Percentiles rank a stretch among this genome's conserved stretches.
These are phyloP conservation scores for Ormyrus labotus DNA, from an alignment of 2,888 invertebrate genomes.

Conservation along the genomic window DNA sequence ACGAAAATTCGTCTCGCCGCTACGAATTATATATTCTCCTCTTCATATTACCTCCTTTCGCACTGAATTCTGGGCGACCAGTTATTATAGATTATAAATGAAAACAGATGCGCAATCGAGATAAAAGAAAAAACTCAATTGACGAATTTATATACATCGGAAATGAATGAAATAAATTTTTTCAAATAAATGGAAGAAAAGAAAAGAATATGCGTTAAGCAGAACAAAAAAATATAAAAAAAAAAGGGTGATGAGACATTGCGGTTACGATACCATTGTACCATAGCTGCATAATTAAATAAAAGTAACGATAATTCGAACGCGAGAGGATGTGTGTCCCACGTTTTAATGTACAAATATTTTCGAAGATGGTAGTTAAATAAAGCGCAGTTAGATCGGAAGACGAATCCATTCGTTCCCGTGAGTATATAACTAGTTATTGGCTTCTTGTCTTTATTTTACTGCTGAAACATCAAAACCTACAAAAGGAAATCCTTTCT, in stretches of 20 bases:
- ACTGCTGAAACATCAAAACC: neutral
- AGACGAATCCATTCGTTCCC: conserved; percentile 64
- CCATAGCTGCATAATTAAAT: conserved; percentile 72
- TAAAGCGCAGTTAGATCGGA: conserved; percentile 70
- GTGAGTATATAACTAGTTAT: conserved; percentile 61
- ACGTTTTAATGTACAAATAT: conserved; percentile 74
- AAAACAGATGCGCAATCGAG: neutral
- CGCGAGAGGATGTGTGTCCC: conserved; percentile 69
- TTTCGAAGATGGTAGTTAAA: conserved; percentile 72
- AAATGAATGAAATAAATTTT: conserved; percentile 43
- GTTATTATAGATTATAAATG: conserved; percentile 18
- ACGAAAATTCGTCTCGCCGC: conserved; percentile 52
- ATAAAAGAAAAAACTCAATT: conserved; percentile 31
- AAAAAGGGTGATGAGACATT: conserved; percentile 69
- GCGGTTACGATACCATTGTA: conserved; percentile 73
- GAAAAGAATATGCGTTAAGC: conserved; percentile 47
- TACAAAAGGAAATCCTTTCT: too few species aligned
- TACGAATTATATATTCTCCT: conserved; percentile 31
- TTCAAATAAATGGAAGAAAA: conserved; percentile 43
- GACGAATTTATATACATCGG: conserved; percentile 52
- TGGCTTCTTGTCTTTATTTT: conserved; percentile 42
- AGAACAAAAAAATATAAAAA: conserved; percentile 55
- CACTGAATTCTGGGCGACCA: conserved; percentile 23
- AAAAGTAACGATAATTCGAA: conserved; percentile 69
- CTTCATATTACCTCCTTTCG: conserved; percentile 41